phyloP scores from a whole-genome alignment of 2,113 vertebrate species.

The Cichladusa arquata region DNA sequence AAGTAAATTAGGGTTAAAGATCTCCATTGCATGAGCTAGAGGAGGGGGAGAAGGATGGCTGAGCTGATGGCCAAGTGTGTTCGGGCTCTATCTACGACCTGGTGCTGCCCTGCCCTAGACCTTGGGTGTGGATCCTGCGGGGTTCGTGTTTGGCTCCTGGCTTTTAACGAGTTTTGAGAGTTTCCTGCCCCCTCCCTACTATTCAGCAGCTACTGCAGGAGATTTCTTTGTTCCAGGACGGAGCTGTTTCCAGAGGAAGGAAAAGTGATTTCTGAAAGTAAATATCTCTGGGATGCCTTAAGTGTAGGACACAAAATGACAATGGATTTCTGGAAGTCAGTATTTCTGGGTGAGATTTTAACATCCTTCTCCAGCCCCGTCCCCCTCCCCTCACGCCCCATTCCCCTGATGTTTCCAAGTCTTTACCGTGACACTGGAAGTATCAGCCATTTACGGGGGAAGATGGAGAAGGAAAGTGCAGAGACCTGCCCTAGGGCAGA shows the following conservation, averaged over 20 bases:
- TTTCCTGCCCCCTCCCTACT: background rate
- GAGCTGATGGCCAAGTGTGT: background rate
- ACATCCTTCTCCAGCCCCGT: background rate
- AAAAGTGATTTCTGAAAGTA: background rate
- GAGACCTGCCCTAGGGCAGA: background rate
- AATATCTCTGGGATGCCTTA: background rate
- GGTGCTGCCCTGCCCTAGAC: background rate
- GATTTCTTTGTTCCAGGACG: background rate
- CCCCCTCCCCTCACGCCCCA: fast-evolving
- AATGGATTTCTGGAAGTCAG: background rate
- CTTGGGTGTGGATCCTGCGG: background rate
- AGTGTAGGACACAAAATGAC: background rate
- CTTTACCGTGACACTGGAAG: background rate
- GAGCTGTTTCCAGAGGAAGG: background rate
- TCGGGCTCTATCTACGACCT: background rate
- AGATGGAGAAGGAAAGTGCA: background rate
- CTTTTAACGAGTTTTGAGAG: background rate
- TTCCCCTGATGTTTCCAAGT: background rate
- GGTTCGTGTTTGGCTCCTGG: background rate
- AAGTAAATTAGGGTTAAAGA: background rate
- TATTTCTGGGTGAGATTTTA: background rate
- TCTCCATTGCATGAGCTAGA: background rate
- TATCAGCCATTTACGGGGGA: background rate
- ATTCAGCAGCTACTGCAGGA: background rate
- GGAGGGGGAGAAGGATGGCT: background rate